Conservation (phyloP, 2,888 invertebrate genomes). For the Willowsia nigromaculata region DNA sequence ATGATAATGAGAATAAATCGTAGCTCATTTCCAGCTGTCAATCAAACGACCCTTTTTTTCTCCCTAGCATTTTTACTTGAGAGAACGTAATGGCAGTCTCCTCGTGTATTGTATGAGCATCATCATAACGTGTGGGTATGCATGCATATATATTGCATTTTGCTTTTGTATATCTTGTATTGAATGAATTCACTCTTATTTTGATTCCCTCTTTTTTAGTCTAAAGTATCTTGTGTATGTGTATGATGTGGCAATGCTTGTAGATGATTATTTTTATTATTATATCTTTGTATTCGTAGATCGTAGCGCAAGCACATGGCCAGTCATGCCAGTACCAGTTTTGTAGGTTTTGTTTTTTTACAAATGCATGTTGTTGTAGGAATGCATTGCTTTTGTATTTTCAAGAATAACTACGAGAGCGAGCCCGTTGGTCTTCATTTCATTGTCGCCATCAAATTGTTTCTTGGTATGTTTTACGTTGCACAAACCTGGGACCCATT, state of each 20-base stretch:
- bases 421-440: conserved; percentile 33
- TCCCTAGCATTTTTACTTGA: conserved; percentile 35
- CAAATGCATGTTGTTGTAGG: not conserved
- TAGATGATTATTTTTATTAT: not conserved
- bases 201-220: not conserved
- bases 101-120: not conserved
- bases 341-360: conserved; percentile 27
- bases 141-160: not conserved
- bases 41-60: conserved; percentile 76
- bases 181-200: too few species aligned
- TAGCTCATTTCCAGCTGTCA: conserved; percentile 79
- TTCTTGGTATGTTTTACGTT: not conserved
- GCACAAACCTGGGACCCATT: not conserved
- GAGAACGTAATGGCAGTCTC: conserved; percentile 14
- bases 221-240: not conserved
- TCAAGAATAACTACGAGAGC: conserved; percentile 59
- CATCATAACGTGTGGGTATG: not conserved
- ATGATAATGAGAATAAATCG: conserved; percentile 79
- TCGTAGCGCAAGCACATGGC: conserved; percentile 16
- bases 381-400: conserved; percentile 51
- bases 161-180: too few species aligned
- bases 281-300: conserved; percentile 6
- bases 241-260: not conserved
- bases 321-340: conserved; percentile 17
- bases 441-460: conserved; percentile 40